A percentile compares a stretch with the other conserved stretches of the same genome.
Evolutionary conservation across 2,888 invertebrate species (phyloP).

Genomic region (Nomada ruficornis): DNA sequence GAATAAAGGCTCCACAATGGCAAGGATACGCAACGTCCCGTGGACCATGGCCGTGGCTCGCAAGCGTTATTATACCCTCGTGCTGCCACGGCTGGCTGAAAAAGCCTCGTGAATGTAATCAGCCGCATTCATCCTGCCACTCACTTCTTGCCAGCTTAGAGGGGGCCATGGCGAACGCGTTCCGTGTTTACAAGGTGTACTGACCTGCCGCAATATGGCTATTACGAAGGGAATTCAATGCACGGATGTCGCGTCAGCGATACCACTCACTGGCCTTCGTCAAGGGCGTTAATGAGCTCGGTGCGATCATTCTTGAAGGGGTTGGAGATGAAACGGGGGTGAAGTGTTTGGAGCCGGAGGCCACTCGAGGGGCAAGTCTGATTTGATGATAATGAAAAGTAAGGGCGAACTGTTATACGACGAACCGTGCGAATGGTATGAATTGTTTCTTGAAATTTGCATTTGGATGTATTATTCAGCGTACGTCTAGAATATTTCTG

Average conservation of each 20-base stretch:
- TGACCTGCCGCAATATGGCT: constrained; percentile 66
- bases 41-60: constrained; percentile 43
- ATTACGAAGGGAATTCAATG: constrained; percentile 57
- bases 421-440: too few relatives aligned
- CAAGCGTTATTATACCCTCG: constrained; percentile 56
- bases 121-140: constrained; percentile 72
- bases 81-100: constrained; percentile 56
- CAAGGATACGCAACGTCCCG: constrained; percentile 46
- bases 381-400: neutral
- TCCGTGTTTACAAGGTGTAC: constrained; percentile 67
- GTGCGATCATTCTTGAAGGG: neutral
- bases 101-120: constrained; percentile 70
- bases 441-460: too few relatives aligned
- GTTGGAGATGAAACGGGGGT: neutral
- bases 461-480: too few relatives aligned
- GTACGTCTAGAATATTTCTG: too few relatives aligned
- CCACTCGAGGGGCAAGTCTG: too few relatives aligned
- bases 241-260: constrained; percentile 34
- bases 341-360: too few relatives aligned
- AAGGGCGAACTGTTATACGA: too few relatives aligned
- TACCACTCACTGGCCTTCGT: constrained; percentile 39
- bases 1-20: constrained; percentile 60
- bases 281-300: constrained; percentile 41
- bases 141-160: constrained; percentile 65
- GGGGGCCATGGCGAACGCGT: constrained; percentile 49